These are phyloP conservation scores for Mayetiola destructor DNA, from an alignment of 2,888 invertebrate genomes.

Conservation along the genomic window DNA sequence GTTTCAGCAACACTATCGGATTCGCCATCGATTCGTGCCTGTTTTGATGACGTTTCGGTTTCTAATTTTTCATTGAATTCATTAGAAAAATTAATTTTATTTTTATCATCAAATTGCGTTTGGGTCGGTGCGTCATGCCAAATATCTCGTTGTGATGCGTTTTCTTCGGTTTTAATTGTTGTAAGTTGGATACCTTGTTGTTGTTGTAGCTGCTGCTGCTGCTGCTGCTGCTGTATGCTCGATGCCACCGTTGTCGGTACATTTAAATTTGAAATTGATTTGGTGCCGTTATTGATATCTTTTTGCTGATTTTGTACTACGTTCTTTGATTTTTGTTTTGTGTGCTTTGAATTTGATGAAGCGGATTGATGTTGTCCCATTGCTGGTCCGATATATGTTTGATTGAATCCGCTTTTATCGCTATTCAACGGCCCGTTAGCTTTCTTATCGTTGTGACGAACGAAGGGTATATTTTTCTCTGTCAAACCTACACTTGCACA, in stretches of 20 bases:
- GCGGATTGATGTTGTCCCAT: neutral
- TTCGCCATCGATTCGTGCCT: neutral
- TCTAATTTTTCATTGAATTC: conserved; percentile 11
- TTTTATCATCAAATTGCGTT: conserved; percentile 2
- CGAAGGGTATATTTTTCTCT: neutral
- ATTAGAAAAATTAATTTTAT: conserved; percentile 13
- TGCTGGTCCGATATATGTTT: neutral
- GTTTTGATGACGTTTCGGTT: conserved; percentile 8
- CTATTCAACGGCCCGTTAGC: no score
- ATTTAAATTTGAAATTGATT: neutral
- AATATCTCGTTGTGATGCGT: no score
- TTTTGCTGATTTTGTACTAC: neutral
- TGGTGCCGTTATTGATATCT: no score
- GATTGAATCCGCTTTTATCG: neutral
- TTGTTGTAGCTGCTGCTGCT: no score
- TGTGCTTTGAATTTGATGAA: neutral
- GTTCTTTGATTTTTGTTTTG: neutral
- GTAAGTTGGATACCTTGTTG: no score
- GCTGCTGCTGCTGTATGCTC: neutral
- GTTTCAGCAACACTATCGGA: neutral
- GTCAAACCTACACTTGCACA: neutral
- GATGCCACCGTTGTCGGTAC: neutral
- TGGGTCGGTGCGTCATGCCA: conserved; percentile 2
- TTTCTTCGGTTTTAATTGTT: no score
- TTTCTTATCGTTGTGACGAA: neutral